Evolutionary conservation across 1,140 invertebrate species (phyloP), one percentile per base, ranked within the genome.

Genomic region (Drosophila cardini): DNA sequence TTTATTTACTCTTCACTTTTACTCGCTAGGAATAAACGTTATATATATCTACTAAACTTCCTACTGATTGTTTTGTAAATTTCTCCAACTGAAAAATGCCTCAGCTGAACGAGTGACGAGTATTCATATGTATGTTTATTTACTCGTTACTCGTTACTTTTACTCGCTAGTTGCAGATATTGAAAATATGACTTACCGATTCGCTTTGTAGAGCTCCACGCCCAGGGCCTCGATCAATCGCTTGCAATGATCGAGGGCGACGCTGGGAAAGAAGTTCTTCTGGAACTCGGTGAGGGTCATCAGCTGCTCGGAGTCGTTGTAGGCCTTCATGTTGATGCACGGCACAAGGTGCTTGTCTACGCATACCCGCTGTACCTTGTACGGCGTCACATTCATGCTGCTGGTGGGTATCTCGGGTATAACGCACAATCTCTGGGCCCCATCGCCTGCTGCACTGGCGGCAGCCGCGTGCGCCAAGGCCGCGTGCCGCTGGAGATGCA

Each of bases 321-420:
- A 96, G 6, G 96, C 96, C 93, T 97, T 97, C 91, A 95, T 95
- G 92, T 97, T 97, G 78, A 97, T 97, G 91, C 96, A 97, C 38
- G 95, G 96, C 76, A 97, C 95, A 94, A 96, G 94, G 92, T 95
- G 95, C 78, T 95, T 95, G 80, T 96, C 96, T 43, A 97, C 95
- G 52, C 96, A 93, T 16, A 96, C 96, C 87, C 96, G 96, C 79
- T 96, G 96, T 32, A 97, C 94, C 94, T 96, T 94, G 68, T 94
- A 94, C 15, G 91, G 91, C 11, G 75, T 86, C 1, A 87, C 50
- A 10, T 80, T 83, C 77, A 90, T 80, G 42, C 77, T 90, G 63
- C 50, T 87, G 5, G 87, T 80, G 34, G 84, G 79, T 72, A 91
- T 90, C 43, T 92, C 90, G 1, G 90, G 91, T 50, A 91, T 92